Conservation (phyloP, 1,140 invertebrate genomes). For the Lordiphosa collinella region DNA sequence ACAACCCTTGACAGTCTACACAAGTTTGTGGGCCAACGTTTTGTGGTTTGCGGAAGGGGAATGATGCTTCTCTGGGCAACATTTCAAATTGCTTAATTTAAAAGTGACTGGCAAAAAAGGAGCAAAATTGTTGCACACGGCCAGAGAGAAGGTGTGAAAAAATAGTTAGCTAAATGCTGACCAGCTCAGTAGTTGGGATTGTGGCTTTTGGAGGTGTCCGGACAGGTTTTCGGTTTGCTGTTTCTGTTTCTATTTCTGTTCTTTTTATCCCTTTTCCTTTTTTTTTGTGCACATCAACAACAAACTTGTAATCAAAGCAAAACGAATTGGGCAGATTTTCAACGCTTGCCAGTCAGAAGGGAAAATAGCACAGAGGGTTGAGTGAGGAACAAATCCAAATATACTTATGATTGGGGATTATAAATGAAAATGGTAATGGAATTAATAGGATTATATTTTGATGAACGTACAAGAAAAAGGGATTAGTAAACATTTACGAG, state of each 20-base stretch:
- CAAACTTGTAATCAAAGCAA: constrained; percentile 54
- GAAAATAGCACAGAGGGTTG: background rate
- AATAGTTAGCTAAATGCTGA: constrained; percentile 66
- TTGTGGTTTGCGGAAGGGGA: constrained; percentile 27
- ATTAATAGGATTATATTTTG: too few relatives aligned
- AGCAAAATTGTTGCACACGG: constrained; percentile 10
- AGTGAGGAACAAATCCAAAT: too few relatives aligned
- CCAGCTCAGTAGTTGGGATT: constrained; percentile 45
- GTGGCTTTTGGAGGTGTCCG: constrained; percentile 29
- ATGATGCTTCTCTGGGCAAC: constrained; percentile 45
- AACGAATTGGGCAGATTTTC: constrained; percentile 56
- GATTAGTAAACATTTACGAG: too few relatives aligned
- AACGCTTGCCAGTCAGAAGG: constrained; percentile 20
- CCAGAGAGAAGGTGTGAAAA: constrained; percentile 34
- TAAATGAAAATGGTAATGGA: too few relatives aligned
- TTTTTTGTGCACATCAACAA: constrained; percentile 19
- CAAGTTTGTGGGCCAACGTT: constrained; percentile 59
- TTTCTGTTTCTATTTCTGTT: background rate
- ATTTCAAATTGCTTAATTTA: constrained; percentile 77
- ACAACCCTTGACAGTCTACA: constrained; percentile 69
- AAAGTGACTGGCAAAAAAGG: constrained; percentile 60
- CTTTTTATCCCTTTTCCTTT: background rate
- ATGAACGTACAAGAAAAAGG: too few relatives aligned
- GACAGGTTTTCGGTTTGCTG: background rate
- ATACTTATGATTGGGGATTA: too few relatives aligned